phyloP scores from a whole-genome alignment of 2,888 invertebrate genomes.

The Thecophora atra region DNA sequence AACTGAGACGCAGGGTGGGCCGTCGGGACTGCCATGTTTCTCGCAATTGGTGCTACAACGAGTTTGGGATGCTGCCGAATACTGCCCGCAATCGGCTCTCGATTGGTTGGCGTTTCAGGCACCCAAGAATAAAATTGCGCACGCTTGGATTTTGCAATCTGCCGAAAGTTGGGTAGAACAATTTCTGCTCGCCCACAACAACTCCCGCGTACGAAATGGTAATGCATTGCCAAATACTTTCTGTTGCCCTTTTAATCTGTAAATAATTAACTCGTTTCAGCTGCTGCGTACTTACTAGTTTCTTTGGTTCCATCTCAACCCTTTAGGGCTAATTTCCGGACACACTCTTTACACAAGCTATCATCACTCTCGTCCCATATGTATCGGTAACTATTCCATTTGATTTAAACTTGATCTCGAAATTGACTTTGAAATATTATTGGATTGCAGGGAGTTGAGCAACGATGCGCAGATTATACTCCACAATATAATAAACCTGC shows the following conservation, averaged over 20 bases:
- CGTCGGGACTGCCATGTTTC: slow-evolving; percentile 88
- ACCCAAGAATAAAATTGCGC: slow-evolving; percentile 88
- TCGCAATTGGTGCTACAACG: slow-evolving; percentile 87
- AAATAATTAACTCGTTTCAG: slow-evolving; percentile 59
- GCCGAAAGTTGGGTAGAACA: slow-evolving; percentile 92
- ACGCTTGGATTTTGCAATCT: slow-evolving; percentile 91
- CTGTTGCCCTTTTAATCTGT: neutral
- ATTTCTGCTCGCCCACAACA: slow-evolving; percentile 84
- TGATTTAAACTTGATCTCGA: slow-evolving; percentile 25
- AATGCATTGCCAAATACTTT: slow-evolving; percentile 49
- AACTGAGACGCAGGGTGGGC: slow-evolving; percentile 81
- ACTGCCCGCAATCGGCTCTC: slow-evolving; percentile 89
- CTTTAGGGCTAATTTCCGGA: slow-evolving; percentile 87
- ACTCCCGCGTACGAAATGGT: slow-evolving; percentile 87
- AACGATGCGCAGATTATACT: slow-evolving; percentile 72
- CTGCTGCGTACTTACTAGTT: slow-evolving; percentile 88
- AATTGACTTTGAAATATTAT: neutral
- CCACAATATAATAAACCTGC: slow-evolving; percentile 77
- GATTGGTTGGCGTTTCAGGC: slow-evolving; percentile 90
- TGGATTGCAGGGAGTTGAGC: slow-evolving; percentile 62
- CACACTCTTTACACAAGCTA: slow-evolving; percentile 66
- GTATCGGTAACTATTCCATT: slow-evolving; percentile 58
- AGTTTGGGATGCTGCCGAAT: slow-evolving; percentile 90
- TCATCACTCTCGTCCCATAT: slow-evolving; percentile 56
- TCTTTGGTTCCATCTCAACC: slow-evolving; percentile 90